Percentiles rank a stretch among this genome's conserved stretches.
phyloP scores from a whole-genome alignment of 2,888 invertebrate species.

The Cosmorhoe ocellata region DNA sequence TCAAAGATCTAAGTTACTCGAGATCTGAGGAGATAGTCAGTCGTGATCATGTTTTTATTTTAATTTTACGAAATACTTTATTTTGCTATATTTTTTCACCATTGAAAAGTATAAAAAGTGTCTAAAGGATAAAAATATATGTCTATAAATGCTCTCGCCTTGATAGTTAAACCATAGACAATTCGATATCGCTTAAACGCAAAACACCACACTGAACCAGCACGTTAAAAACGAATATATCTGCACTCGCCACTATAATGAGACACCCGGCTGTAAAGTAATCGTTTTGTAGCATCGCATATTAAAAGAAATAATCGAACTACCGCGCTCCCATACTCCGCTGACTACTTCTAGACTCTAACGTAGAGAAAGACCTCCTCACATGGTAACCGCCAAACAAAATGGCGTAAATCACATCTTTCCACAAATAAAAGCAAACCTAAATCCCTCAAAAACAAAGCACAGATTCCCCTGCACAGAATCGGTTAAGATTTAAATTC shows the following conservation, averaged over 20 bases:
- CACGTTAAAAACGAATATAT: conserved; percentile 18
- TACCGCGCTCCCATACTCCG: conserved; percentile 54
- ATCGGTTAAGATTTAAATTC: conserved; percentile 63
- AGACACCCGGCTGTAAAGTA: conserved; percentile 52
- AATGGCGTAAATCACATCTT: conserved; percentile 27
- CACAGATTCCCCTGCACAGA: conserved; percentile 31
- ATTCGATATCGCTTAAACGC: conserved; percentile 11
- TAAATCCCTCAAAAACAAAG: conserved; percentile 26
- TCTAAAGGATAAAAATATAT: too few relatives aligned
- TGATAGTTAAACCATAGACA: neutral
- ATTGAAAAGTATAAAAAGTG: too few relatives aligned
- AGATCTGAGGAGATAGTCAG: too few relatives aligned
- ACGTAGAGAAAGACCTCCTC: conserved; percentile 61
- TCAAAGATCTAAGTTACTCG: too few relatives aligned
- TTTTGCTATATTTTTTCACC: too few relatives aligned
- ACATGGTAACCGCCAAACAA: too few relatives aligned
- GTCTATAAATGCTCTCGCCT: too few relatives aligned
- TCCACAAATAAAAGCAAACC: conserved; percentile 27
- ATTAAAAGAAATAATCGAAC: conserved; percentile 53
- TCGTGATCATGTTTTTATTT: too few relatives aligned
- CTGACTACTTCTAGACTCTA: conserved; percentile 61
- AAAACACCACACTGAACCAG: neutral
- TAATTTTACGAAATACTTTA: too few relatives aligned
- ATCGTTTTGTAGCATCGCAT: conserved; percentile 48
- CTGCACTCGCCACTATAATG: conserved; percentile 42